Percentiles rank a stretch among this genome's conserved stretches.
phyloP scores from a whole-genome alignment of 2,113 vertebrate species.

The Grallaria varia region DNA sequence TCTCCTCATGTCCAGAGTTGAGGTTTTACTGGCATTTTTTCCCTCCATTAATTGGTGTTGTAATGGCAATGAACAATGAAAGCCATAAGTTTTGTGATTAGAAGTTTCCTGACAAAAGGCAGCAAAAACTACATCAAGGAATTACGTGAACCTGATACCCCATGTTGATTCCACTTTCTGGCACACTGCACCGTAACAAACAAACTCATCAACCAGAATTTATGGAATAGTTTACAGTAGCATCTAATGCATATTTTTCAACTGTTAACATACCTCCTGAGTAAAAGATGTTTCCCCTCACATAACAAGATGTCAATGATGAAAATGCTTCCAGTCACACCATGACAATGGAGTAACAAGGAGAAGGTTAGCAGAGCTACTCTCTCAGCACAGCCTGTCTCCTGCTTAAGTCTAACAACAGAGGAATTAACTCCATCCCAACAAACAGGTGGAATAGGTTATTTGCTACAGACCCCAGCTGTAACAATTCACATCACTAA shows the following conservation, averaged over 20 bases:
- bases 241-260: not conserved
- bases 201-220: not conserved
- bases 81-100: not conserved
- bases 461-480: not conserved
- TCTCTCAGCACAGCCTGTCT: not conserved
- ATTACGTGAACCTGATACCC: accelerated
- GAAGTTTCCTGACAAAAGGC: not conserved
- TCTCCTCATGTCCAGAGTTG: not conserved
- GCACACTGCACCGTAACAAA: not conserved
- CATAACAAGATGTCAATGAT: not conserved
- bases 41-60: not conserved
- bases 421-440: not conserved
- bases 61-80: not conserved
- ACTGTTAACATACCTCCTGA: not conserved
- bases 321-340: not conserved
- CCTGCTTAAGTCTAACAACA: accelerated
- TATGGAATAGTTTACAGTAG: not conserved
- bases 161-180: not conserved
- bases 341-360: accelerated
- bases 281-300: not conserved
- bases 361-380: not conserved
- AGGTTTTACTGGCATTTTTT: not conserved
- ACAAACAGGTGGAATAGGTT: accelerated
- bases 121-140: not conserved
- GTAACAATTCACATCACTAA: not conserved